phyloP scores from a whole-genome alignment of 2,797 vertebrate species.

The Coreius guichenoti region DNA sequence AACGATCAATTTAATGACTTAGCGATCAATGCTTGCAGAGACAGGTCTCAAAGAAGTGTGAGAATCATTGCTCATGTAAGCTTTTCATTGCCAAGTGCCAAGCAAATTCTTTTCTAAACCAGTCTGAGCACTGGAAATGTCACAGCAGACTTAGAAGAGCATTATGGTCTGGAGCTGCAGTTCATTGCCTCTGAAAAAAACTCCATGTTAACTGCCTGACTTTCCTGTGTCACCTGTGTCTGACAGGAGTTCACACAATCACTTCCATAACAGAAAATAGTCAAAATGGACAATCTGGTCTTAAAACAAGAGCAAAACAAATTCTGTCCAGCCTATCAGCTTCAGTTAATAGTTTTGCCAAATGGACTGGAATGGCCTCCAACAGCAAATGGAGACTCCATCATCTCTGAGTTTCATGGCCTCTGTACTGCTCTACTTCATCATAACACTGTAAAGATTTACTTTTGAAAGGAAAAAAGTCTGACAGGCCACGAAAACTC shows the following conservation, averaged over 20 bases:
- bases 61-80: background rate
- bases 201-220: conserved; percentile 74
- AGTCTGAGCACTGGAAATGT: background rate
- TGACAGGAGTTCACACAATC: conserved; percentile 40
- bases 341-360: conserved; percentile 71
- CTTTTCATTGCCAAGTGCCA: background rate
- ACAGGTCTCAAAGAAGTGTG: background rate
- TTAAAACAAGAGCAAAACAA: conserved; percentile 65
- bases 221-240: conserved; percentile 59
- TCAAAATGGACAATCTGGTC: conserved; percentile 66
- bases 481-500: conserved; percentile 1
- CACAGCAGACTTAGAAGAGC: conserved; percentile 57
- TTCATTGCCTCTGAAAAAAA: conserved; percentile 79
- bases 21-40: background rate
- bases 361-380: conserved; percentile 68
- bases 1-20: background rate
- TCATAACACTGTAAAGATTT: conserved; percentile 21
- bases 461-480: conserved; percentile 17
- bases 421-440: conserved; percentile 3
- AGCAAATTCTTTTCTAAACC: background rate
- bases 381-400: conserved; percentile 63
- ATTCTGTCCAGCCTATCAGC: conserved; percentile 71
- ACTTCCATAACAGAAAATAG: conserved; percentile 71
- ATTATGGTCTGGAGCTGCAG: conserved; percentile 74
- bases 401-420: conserved; percentile 40